Conservation (phyloP, 2,113 vertebrate genomes). For the Pavo muticus region DNA sequence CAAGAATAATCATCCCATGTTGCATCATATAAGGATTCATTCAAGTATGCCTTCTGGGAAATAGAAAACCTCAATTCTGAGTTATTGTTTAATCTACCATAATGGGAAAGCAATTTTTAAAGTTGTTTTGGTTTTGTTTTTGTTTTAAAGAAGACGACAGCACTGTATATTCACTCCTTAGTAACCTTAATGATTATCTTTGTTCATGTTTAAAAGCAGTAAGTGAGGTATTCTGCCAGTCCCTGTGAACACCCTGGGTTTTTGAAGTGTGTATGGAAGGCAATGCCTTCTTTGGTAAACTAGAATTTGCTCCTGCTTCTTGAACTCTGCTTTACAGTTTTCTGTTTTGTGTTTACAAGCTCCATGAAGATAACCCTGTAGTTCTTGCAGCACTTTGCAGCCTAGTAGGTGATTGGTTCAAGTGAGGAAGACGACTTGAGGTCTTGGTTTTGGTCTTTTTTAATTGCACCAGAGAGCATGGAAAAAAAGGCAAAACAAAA, state of each 20-base stretch:
- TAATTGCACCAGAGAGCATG: neutral
- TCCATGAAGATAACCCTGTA: neutral
- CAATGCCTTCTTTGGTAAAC: neutral
- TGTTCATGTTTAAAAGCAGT: neutral
- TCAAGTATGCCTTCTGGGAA: neutral
- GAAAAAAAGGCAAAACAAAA: neutral
- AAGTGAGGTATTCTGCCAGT: neutral
- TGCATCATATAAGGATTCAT: rapidly evolving
- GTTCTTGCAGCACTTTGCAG: neutral
- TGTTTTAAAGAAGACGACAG: neutral
- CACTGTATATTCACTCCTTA: neutral
- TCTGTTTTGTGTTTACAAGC: neutral
- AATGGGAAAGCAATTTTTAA: neutral
- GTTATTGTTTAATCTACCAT: neutral
- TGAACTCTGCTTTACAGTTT: neutral
- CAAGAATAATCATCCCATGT: neutral
- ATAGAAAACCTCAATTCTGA: neutral
- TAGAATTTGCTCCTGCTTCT: neutral
- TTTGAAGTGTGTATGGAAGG: neutral
- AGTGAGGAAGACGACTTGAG: neutral
- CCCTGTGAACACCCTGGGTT: neutral
- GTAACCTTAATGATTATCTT: neutral
- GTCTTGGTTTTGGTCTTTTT: neutral
- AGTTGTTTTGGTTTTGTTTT: neutral
- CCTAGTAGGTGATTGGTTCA: neutral